phyloP scores from a whole-genome alignment of 2,113 vertebrate genomes.

The Clarias gariepinus region DNA sequence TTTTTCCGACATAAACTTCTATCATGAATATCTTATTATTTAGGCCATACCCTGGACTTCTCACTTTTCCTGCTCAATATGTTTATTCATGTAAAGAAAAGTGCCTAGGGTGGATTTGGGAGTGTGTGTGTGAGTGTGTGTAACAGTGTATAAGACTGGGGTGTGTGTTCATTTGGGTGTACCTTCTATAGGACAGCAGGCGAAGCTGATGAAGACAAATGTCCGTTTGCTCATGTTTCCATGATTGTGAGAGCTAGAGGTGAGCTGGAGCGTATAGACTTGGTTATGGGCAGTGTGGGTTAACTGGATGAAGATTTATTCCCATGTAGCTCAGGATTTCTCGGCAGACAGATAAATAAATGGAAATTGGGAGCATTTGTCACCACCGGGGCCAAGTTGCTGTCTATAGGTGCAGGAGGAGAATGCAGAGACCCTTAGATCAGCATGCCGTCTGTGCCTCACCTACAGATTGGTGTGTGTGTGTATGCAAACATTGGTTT shows the following conservation, averaged over 20 bases:
- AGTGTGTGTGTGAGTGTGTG: constrained; percentile 34
- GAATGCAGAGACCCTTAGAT: constrained; percentile 54
- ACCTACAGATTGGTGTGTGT: constrained; percentile 42
- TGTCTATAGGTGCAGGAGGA: constrained; percentile 45
- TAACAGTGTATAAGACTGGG: background rate
- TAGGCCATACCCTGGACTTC: constrained; percentile 50
- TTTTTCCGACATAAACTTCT: constrained; percentile 48
- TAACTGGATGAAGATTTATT: constrained; percentile 72
- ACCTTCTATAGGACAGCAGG: background rate
- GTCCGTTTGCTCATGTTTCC: background rate
- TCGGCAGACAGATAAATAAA: constrained; percentile 65
- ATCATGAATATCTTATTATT: constrained; percentile 58
- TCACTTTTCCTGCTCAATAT: constrained; percentile 27
- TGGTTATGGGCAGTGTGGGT: constrained; percentile 60
- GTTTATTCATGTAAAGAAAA: constrained; percentile 34
- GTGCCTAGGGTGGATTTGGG: constrained; percentile 31
- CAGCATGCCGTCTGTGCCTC: constrained; percentile 46
- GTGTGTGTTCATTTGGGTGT: constrained; percentile 2
- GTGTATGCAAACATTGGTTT: constrained; percentile 19
- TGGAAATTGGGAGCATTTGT: constrained; percentile 69
- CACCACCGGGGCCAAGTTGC: constrained; percentile 53
- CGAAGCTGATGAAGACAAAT: constrained; percentile 29
- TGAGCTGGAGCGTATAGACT: constrained; percentile 57
- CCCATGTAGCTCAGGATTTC: constrained; percentile 57
- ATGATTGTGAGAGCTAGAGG: constrained; percentile 18